Evolutionary conservation across 2,888 invertebrate species (phyloP), one percentile per base, ranked within the genome.

Genomic region (Stenodema calcarata): DNA sequence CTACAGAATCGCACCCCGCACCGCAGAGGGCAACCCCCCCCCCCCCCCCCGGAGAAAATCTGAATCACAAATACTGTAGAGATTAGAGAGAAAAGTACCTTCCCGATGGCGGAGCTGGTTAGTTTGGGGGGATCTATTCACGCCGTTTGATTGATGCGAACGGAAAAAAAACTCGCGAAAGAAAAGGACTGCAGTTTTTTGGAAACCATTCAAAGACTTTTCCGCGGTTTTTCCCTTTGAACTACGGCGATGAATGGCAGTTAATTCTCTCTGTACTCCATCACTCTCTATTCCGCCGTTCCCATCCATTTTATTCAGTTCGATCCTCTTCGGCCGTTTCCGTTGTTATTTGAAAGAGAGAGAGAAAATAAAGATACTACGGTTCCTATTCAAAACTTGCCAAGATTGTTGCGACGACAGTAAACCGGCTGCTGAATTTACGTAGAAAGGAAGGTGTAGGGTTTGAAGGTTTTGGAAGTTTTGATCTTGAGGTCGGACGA

Each of bases 131-230:
- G 28, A 3, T 28, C 73, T 73, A 73, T 73, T 73, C 73, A 73
- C 73, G 73, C 73, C 73, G 35, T 73, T 73, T 73, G 73, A 73
- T 73, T 73, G 73, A 73, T 73, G 73, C 18, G 73, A 73, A 73
- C 35, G 73, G 41, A 73, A 73, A 35, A 73, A 16, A 35, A 30
- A 6, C 9, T n/a, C 7, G 73, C 9, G 16, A 30, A 73, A 7
- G 30, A 73, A 73, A 73, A 35, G 73, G 18, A 18, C 16, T 12
- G 54, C 18, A 30, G 73, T 30, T 73, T 73, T 30, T 30, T 14
- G 0, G n/a, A 35, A 0, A 7, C 35, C 73, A 73, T 73, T 73
- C 35, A 73, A 23, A 62, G 35, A 35, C 73, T 18, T 41, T 73
- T 35, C 14, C 41, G 73, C 73, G 73, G 73, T 41, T 73, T 70